Evolutionary conservation across 2,113 vertebrate species (phyloP), one percentile per base, ranked within the genome.

Genomic region (Pituophis catenifer): DNA sequence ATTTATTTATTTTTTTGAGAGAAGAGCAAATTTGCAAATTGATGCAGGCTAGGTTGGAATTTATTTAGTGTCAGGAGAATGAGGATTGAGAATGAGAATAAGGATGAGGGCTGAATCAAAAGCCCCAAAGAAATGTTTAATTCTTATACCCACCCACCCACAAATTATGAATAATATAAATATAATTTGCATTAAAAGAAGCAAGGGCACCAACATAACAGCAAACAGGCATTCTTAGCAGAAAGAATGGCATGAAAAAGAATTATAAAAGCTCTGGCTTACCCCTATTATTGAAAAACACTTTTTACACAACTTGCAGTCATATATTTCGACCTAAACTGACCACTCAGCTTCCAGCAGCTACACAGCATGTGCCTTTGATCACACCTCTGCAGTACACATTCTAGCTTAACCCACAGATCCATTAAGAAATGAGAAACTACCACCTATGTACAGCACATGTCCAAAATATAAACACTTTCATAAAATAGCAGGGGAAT

Each of bases 301-400:
- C 8, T 81, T 92, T 62, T 81, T 48, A 92, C 87, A 85, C 59
- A 92, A 65, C 62, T 81, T 57, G 62, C 52, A 89, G 10, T 92
- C 92, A 58, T 57, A 89, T 62, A 54, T 70, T 89, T 89, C 23
- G 8, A 81, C 9, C 24, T 81, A 48, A 89, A 81, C 29, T 92
- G 92, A 89, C 92, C 92, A 89, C 62, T 89, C 59, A 92, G 15
- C 33, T 85, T 57, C 88, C 88, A 81, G 52, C 65, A 57, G 92
- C 38, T 85, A 50, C 92, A n/a, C 59, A 57, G 92, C 29, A 57
- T 54, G 38, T 59, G 26, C 54, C 29, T 88, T 88, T 65, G 55
- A 92, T 87, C 48, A 26, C 11, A 88, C 62, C 75, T 86, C 75
- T 86, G 75, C 33, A 15, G 19, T 53, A 6, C 50, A 65, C 57